Evolutionary conservation across 2,113 vertebrate genomes (phyloP), one percentile per base, ranked within the genome.

Genomic region (Siniperca chuatsi): DNA sequence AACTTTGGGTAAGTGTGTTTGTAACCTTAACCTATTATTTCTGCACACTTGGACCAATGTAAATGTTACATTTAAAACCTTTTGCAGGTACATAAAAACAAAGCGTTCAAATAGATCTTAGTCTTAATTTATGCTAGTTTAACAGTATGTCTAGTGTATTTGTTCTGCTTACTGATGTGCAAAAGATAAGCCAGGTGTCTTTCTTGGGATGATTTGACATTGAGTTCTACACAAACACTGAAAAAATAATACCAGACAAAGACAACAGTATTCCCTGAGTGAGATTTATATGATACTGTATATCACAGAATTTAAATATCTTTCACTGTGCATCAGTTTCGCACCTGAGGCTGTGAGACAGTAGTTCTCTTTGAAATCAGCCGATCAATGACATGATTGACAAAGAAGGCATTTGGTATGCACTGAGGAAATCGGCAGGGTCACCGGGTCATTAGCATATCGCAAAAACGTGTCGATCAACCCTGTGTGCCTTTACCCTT

Each of bases 1-100:
- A 91, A 98, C 98, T 9, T 92, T 98, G 93, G 98, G 98, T 99
- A 91, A 97, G 97, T 84, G n/a, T 81, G 29, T 66, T 48, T 62
- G 15, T 5, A 23, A 50, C 52, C 20, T 46, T n/a, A 12, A 2
- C n/a, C 29, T 2, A 21, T 48, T n/a, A n/a, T 75, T n/a, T 42
- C 29, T 69, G 13, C 55, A 42, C 15, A 65, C 12, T 58, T 57
- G 8, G 44, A 74, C 8, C 20, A 54, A 7, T 54, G 23, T 35
- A 62, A 11, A 35, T 37, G 54, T 55, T 62, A 20, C 12, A 70
- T 77, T 74, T 8, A 70, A 62, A 75, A 25, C 10, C 9, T 67
- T 79, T 52, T 50, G 16, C 57, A 60, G 9, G 40, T 75, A 10
- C 21, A 42, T 83, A 9, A 79, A 58, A 88, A 66, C 35, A 77